Evolutionary conservation across 2,888 invertebrate species (phyloP), one percentile per base, ranked within the genome.

Genomic region (Lasius fuliginosus): DNA sequence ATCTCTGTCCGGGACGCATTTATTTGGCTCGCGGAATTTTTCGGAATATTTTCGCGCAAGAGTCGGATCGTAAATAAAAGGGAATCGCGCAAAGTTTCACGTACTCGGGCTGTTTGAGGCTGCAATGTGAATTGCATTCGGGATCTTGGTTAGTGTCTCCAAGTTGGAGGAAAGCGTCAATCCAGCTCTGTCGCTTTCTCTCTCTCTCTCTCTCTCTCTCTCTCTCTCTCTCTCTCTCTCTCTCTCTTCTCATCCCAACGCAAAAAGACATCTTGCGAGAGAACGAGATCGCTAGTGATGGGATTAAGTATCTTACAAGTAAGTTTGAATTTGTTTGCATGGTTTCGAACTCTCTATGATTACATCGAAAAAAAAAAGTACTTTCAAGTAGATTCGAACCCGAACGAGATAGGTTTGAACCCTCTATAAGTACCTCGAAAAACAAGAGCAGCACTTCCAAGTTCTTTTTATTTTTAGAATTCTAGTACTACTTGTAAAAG

Each of bases 81-180:
- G 5, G 33, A 62, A 53, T 62, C 76, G 65, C 58, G 82, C 68
- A 79, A 23, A 82, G 74, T 84, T 89, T 85, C 81, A 46, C 60
- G 71, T 23, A 62, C 12, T 15, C 11, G 33, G 40, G 36, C 67
- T 85, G 56, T 58, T 82, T 84, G 56, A 75, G 77, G 76, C 65
- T 84, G 71, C 64, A 71, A 81, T 68, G 89, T 74, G 85, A 85
- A 88, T 82, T 86, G 82, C 85, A 67, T 77, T 82, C 84, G 30
- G 85, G 85, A 84, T 81, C 85, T 86, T 53, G 65, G 81, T 83
- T 74, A 86, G 68, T 62, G 40, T 62, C 77, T 68, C 49, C 76
- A 62, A 62, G 40, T 58, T 40, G 18, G 68, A 68, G 82, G 9
- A 74, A 74, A 74, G 62, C 65, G 71, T 74, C 62, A 74, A 64